phyloP scores from a whole-genome alignment of 2,888 invertebrate genomes.

The Pandemis cinnamomeana region DNA sequence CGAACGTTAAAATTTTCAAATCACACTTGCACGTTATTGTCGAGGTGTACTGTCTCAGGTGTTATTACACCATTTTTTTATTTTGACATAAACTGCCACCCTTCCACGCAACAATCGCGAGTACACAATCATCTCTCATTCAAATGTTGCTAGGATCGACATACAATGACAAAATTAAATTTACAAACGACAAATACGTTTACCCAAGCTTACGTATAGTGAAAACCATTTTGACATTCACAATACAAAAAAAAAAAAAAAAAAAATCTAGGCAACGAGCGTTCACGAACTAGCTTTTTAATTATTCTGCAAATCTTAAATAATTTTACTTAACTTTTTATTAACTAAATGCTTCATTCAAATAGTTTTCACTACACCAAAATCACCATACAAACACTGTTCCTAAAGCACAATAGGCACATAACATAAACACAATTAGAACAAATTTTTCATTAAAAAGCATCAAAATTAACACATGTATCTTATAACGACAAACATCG shows the following conservation, averaged over 20 bases:
- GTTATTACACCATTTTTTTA: background rate
- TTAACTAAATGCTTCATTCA: background rate
- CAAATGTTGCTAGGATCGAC: conserved; percentile 26
- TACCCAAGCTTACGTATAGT: conserved; percentile 18
- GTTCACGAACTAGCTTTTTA: background rate
- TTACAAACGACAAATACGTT: conserved; percentile 9
- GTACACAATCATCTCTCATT: conserved; percentile 25
- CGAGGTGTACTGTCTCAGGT: background rate
- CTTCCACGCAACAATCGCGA: conserved; percentile 28
- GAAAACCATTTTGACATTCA: conserved; percentile 27
- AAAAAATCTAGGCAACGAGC: background rate
- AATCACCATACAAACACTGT: background rate
- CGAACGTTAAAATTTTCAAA: no score
- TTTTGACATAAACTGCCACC: conserved; percentile 10
- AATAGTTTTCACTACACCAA: background rate
- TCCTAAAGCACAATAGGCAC: background rate
- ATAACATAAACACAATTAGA: background rate
- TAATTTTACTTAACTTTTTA: no score
- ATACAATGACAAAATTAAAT: conserved; percentile 11
- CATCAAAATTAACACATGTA: background rate
- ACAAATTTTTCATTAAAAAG: background rate
- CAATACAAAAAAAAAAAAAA: background rate
- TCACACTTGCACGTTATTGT: background rate
- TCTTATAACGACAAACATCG: background rate
- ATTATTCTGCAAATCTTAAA: background rate